A percentile compares a stretch with the other conserved stretches of the same genome.
Conservation (phyloP, 1,140 invertebrate species). For the Ephestia elutella region DNA sequence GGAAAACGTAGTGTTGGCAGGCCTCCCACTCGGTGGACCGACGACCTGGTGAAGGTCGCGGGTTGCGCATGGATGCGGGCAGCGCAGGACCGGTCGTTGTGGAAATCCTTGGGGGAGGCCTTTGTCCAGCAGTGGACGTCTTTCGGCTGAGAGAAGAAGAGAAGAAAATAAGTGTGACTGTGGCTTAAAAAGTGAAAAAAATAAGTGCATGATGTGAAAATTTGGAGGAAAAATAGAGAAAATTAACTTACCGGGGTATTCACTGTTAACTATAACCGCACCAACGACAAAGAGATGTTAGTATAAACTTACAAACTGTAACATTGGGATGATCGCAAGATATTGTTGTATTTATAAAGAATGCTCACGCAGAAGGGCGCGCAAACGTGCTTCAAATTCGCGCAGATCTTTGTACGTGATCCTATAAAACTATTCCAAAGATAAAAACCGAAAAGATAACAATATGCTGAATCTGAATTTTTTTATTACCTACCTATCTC, state of each 20-base stretch:
- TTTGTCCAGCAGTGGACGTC: too few species aligned
- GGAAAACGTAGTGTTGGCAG: too few species aligned
- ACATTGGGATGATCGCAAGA: background rate
- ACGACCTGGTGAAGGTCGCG: too few species aligned
- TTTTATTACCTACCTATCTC: background rate
- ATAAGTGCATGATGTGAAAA: too few species aligned
- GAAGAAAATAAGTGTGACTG: too few species aligned
- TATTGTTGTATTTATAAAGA: slow-evolving; percentile 2
- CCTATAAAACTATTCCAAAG: background rate
- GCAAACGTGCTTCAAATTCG: background rate
- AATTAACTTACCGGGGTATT: background rate
- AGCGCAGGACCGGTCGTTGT: too few species aligned
- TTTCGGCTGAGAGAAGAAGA: too few species aligned
- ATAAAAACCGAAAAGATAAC: background rate
- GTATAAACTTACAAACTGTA: background rate
- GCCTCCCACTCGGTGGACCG: too few species aligned
- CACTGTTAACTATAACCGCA: background rate
- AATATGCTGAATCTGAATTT: background rate
- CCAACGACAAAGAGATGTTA: background rate
- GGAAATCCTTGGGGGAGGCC: too few species aligned
- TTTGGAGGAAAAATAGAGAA: too few species aligned
- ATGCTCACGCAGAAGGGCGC: background rate
- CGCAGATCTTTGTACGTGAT: background rate
- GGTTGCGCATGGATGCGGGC: too few species aligned
- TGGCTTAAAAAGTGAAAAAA: too few species aligned